A percentile compares a stretch with the other conserved stretches of the same genome.
Conservation (phyloP, 2,113 vertebrate genomes). For the Spea multiplicata region DNA sequence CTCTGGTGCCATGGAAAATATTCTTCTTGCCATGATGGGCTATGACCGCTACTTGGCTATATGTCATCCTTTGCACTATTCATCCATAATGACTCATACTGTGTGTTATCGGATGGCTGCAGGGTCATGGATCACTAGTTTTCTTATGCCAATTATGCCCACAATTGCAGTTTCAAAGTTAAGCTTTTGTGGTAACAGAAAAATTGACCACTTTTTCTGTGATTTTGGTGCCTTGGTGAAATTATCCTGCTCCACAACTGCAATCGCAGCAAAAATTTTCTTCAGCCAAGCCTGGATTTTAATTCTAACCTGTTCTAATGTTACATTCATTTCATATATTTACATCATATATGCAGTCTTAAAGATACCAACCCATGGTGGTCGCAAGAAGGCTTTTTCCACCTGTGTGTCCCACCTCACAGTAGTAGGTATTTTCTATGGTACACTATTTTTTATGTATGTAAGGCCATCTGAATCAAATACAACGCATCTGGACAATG, state of each 20-base stretch:
- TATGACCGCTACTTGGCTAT: constrained; percentile 14
- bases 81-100: neutral
- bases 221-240: neutral
- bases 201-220: constrained; percentile 15
- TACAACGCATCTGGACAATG: neutral
- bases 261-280: neutral
- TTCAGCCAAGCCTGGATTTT: neutral
- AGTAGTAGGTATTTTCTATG: constrained; percentile 9
- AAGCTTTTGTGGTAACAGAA: neutral
- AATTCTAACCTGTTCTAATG: neutral
- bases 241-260: neutral
- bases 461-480: neutral
- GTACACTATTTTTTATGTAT: constrained; percentile 5
- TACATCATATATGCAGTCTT: neutral
- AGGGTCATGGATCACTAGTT: neutral
- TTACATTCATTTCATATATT: neutral
- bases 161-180: neutral
- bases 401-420: constrained; percentile 4
- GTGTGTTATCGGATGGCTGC: neutral
- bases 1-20: constrained; percentile 1
- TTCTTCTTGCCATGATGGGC: neutral
- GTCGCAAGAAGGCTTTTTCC: neutral
- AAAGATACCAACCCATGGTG: neutral
- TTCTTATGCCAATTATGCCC: neutral
- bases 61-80: constrained; percentile 7